These are phyloP conservation scores for Nautilus pompilius DNA, from an alignment of 1,140 invertebrate species.

Conservation along the genomic window DNA sequence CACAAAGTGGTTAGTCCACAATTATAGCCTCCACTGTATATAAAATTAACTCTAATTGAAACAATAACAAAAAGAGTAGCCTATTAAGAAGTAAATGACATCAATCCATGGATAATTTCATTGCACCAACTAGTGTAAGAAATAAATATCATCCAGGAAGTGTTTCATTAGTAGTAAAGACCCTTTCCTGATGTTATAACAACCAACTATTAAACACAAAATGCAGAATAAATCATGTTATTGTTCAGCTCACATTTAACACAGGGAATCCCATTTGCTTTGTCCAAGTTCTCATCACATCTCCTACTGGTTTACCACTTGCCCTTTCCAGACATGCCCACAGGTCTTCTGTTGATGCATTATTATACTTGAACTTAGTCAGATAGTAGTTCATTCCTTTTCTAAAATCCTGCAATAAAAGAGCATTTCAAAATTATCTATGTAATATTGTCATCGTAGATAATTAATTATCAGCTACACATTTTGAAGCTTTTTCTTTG, in stretches of 20 bases:
- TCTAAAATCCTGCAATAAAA: constrained; percentile 70
- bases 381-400: constrained; percentile 93
- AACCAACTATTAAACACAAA: neutral
- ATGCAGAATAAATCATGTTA: neutral
- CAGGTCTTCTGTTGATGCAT: constrained; percentile 91
- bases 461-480: neutral
- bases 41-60: too few species aligned
- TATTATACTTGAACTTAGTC: constrained; percentile 80
- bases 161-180: neutral
- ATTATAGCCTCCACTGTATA: too few species aligned
- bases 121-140: constrained; percentile 7
- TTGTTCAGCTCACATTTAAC: constrained; percentile 36
- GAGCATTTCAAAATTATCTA: neutral
- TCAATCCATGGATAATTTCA: neutral
- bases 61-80: too few species aligned
- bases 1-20: too few species aligned
- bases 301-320: constrained; percentile 84
- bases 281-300: constrained; percentile 95
- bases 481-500: neutral
- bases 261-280: constrained; percentile 78
- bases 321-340: constrained; percentile 88
- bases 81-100: neutral
- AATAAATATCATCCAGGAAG: neutral
- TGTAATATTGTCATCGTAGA: neutral
- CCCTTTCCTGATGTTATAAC: neutral